Conservation (phyloP, 2,113 vertebrate species). For the Chionodraco myersi region DNA sequence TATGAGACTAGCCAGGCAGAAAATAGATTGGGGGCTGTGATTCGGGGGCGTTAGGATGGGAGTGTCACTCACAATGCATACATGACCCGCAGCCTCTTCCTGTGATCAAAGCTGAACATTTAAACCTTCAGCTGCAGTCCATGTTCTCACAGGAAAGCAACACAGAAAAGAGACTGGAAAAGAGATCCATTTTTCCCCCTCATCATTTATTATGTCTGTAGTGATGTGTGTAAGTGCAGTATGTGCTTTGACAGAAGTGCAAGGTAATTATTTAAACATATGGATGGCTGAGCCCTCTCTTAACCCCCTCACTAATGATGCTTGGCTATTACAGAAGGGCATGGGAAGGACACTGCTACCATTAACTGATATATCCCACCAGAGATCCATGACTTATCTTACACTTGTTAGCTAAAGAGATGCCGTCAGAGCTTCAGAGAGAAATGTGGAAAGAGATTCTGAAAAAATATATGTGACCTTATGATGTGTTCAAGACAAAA, state of each 20-base stretch:
- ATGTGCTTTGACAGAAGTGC: slow-evolving; percentile 62
- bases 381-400: slow-evolving; percentile 52
- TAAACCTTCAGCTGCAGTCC: slow-evolving; percentile 43
- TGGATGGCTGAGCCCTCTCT: slow-evolving; percentile 70
- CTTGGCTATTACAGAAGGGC: slow-evolving; percentile 75
- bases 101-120: slow-evolving; percentile 64
- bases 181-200: slow-evolving; percentile 5
- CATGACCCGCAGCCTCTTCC: slow-evolving; percentile 44
- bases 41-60: slow-evolving; percentile 54
- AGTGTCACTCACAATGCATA: slow-evolving; percentile 84
- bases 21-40: slow-evolving; percentile 87
- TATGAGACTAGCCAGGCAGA: slow-evolving; percentile 89
- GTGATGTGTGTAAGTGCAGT: slow-evolving; percentile 13
- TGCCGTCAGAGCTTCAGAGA: background rate
- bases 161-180: slow-evolving; percentile 11
- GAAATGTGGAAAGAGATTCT: background rate
- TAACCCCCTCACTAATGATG: slow-evolving; percentile 78
- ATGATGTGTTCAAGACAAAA: slow-evolving; percentile 7
- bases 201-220: slow-evolving; percentile 17
- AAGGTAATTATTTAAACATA: slow-evolving; percentile 81
- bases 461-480: background rate
- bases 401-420: slow-evolving; percentile 38
- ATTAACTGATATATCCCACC: slow-evolving; percentile 70
- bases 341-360: slow-evolving; percentile 71
- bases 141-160: background rate